phyloP scores from a whole-genome alignment of 2,113 vertebrate species.

The Apeltes quadracus region DNA sequence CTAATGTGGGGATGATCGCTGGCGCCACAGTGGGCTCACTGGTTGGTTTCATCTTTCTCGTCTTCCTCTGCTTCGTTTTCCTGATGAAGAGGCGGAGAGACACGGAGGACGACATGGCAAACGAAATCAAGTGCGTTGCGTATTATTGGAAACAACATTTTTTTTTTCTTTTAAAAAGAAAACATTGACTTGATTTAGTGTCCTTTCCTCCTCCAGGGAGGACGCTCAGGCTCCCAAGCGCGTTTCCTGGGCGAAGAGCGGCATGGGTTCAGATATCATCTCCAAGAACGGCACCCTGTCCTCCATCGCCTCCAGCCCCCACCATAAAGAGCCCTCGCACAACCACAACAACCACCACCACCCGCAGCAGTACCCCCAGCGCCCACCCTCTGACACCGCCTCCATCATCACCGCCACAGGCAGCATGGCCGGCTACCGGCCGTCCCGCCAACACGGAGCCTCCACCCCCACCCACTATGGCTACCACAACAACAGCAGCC shows the following conservation, averaged over 20 bases:
- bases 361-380: slow-evolving; percentile 79
- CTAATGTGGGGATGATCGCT: slow-evolving; percentile 79
- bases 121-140: slow-evolving; percentile 93
- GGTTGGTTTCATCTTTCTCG: slow-evolving; percentile 78
- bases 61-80: slow-evolving; percentile 72
- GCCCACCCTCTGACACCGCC: slow-evolving; percentile 79
- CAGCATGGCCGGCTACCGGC: slow-evolving; percentile 78
- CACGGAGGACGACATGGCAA: slow-evolving; percentile 84
- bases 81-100: slow-evolving; percentile 77
- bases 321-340: slow-evolving; percentile 70
- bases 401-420: slow-evolving; percentile 82
- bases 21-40: slow-evolving; percentile 85
- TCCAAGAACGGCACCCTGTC: slow-evolving; percentile 92
- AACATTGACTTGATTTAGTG: not conserved
- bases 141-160: too few species aligned
- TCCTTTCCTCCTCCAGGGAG: slow-evolving; percentile 77
- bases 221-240: slow-evolving; percentile 89
- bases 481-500: slow-evolving; percentile 74
- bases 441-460: slow-evolving; percentile 52
- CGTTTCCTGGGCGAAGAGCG: slow-evolving; percentile 87
- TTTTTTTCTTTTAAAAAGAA: too few species aligned
- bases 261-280: slow-evolving; percentile 84
- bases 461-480: slow-evolving; percentile 71
- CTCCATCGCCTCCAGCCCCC: slow-evolving; percentile 84
- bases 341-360: slow-evolving; percentile 66